Evolutionary conservation across 2,113 vertebrate species (phyloP).

Genomic region (Dromaius novaehollandiae): DNA sequence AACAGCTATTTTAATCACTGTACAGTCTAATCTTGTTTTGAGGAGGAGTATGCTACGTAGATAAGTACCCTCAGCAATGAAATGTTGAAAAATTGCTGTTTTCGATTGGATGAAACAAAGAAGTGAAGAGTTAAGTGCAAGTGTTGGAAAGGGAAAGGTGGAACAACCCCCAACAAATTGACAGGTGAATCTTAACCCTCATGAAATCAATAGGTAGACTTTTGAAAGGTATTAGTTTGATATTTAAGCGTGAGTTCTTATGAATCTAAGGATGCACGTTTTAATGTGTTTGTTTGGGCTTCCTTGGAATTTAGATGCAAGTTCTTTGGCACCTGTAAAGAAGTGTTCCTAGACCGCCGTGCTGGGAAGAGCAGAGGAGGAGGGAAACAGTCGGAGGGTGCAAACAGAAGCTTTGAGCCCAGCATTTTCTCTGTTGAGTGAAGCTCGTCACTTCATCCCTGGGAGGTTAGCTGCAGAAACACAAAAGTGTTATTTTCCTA

Average conservation of each 20-base stretch:
- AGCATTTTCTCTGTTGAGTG: neutral
- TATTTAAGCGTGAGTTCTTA: neutral
- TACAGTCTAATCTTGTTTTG: neutral
- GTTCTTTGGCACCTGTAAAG: neutral
- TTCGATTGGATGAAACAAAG: neutral
- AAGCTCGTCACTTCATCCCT: neutral
- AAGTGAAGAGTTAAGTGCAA: neutral
- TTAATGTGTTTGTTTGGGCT: neutral
- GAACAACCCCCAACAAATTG: neutral
- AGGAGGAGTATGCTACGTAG: neutral
- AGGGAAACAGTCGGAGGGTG: neutral
- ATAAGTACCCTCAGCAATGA: neutral
- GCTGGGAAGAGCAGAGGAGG: neutral
- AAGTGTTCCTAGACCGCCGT: accelerated
- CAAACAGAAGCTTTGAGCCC: neutral
- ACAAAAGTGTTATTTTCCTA: neutral
- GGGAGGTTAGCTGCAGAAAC: neutral
- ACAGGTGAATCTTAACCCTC: neutral
- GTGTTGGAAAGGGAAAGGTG: neutral
- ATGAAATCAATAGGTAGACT: neutral
- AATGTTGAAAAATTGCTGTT: neutral
- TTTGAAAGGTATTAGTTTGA: neutral
- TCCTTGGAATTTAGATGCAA: neutral
- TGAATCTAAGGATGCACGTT: neutral
- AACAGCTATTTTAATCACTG: neutral